Base-by-base conservation (phyloP, 2,888 invertebrate genomes). In the Drosophila paracracens region DNA sequence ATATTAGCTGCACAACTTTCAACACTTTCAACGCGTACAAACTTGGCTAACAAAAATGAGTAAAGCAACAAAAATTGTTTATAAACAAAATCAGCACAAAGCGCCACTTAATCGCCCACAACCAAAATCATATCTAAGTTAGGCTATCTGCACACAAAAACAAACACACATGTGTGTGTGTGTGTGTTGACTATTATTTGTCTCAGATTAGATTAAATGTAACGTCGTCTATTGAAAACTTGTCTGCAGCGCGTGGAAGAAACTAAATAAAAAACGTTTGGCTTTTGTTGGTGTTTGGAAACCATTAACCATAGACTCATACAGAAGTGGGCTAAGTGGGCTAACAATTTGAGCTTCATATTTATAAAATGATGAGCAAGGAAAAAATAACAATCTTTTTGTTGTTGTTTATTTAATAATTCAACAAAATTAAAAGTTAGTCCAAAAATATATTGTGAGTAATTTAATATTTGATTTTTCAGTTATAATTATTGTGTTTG, bases 121-220 rank as follows among this genome's bases (percentile, higher is more conserved):
- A 59, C 46, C 33, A 69, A 70, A 70, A 79, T 57, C 80, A 76
- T 82, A 82, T 81, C 79, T 68, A 58, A 69, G 70, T 54, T 54
- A 52, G 57, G 66, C 53, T 65, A 89, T 79, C 72, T 62, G 33
- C 52, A 58, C 40, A 60, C 59, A 57, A 51, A 53, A 25, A 56
- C 11, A 56, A 21, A 27, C 11, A 48, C 21, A 35, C 29, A 51
- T 7, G 29, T 29, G 31, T 33, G 11, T 21, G 40, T 43, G 11
- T 21, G 53, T 54, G 56, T 68, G 52, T 70, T 70, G 70, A 65
- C 67, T 71, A 80, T 75, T 85, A 70, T 81, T 86, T 83, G 65
- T 62, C 66, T 48, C 61, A 88, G 86, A 87, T 87, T 83, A 87
- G 86, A 87, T 87, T 87, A 87, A 79, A 74, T 69, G 50, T 69